Conservation (phyloP, 2,888 invertebrate genomes). For the Arrhopalites spinosus region DNA sequence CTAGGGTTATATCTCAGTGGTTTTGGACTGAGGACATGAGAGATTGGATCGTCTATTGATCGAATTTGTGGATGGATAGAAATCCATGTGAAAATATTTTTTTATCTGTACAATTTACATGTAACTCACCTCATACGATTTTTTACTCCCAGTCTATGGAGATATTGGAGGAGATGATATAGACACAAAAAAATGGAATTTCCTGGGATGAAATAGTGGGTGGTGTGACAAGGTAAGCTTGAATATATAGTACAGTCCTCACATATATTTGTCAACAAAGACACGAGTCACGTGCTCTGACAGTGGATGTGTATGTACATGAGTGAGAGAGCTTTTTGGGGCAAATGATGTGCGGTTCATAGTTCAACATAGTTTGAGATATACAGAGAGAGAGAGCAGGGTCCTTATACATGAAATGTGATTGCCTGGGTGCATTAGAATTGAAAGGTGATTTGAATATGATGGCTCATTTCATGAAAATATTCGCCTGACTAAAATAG, state of each 20-base stretch:
- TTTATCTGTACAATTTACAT: not conserved
- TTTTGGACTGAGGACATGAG: not conserved
- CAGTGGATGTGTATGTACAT: constrained; percentile 4
- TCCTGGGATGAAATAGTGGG: not conserved
- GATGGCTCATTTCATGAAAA: constrained; percentile 41
- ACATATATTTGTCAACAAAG: constrained; percentile 14
- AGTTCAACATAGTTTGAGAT: no score
- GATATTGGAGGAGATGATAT: not conserved
- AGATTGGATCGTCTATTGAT: constrained; percentile 13
- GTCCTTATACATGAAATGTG: not conserved
- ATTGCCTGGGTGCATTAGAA: constrained; percentile 5
- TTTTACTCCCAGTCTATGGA: no score
- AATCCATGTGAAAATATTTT: constrained; percentile 1
- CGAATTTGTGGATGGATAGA: not conserved
- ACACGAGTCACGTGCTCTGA: constrained; percentile 5
- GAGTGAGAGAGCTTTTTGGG: not conserved
- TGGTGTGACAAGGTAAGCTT: no score
- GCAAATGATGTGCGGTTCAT: not conserved
- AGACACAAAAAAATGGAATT: not conserved
- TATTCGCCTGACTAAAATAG: constrained; percentile 40
- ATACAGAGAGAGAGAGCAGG: no score
- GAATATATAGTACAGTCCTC: no score
- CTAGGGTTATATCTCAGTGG: no score
- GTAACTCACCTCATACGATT: not conserved
- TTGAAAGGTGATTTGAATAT: constrained; percentile 32